These are phyloP conservation scores for Denticeps clupeoides DNA, from an alignment of 2,797 vertebrate genomes.

Conservation along the genomic window DNA sequence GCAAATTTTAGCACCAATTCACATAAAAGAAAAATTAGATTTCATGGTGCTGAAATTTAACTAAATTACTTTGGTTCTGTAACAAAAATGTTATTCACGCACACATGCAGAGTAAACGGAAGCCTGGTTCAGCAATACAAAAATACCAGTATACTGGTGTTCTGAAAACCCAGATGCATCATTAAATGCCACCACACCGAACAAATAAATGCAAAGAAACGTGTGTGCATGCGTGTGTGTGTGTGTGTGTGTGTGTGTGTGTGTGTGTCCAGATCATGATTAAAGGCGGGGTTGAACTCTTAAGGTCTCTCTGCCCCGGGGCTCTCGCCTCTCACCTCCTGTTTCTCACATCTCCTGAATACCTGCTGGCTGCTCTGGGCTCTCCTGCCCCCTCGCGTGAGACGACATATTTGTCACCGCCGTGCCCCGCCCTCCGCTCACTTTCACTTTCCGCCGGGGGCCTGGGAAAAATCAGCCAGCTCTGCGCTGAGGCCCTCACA, in stretches of 20 bases:
- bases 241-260: constrained; percentile 4
- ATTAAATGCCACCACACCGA: no score
- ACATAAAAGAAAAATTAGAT: no score
- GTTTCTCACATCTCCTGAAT: constrained; percentile 2
- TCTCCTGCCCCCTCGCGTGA: constrained; percentile 16
- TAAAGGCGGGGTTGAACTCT: constrained; percentile 45
- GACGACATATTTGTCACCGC: constrained; percentile 45
- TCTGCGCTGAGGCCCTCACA: constrained; percentile 6
- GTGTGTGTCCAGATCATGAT: constrained; percentile 44
- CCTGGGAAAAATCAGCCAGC: constrained; percentile 1
- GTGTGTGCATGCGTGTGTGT: not conserved
- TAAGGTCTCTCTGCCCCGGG: constrained; percentile 29
- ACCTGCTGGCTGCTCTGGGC: constrained; percentile 1
- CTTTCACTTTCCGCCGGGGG: not conserved
- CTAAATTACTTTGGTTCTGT: no score
- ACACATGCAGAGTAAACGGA: constrained; percentile 7
- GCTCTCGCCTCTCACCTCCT: constrained; percentile 15
- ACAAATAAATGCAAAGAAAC: no score
- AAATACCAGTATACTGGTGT: no score
- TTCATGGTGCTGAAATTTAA: no score
- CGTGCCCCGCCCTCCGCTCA: constrained; percentile 35
- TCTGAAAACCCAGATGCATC: no score
- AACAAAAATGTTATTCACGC: no score
- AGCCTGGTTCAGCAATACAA: no score
- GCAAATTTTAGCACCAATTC: no score